Conservation (phyloP, 2,888 invertebrate genomes). For the Synergus japonicus region DNA sequence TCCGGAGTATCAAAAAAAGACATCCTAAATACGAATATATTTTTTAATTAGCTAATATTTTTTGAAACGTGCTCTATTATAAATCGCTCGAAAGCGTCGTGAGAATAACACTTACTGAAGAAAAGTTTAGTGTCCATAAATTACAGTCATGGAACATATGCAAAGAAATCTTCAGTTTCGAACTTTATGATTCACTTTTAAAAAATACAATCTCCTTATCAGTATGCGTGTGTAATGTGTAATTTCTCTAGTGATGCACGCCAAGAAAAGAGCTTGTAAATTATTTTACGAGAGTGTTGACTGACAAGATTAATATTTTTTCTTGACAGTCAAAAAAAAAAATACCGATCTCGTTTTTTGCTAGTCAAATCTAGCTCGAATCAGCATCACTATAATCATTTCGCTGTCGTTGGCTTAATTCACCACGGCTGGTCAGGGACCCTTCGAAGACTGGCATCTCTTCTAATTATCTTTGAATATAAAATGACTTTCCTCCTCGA, state of each 20-base stretch:
- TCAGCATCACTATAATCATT: background rate
- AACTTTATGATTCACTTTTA: background rate
- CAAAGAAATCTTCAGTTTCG: background rate
- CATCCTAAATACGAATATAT: background rate
- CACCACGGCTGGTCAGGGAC: constrained; percentile 7
- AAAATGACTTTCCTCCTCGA: constrained; percentile 40
- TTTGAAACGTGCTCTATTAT: background rate
- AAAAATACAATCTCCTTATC: background rate
- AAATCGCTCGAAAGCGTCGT: too few species aligned
- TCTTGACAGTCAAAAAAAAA: too few species aligned
- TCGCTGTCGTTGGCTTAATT: constrained; percentile 10
- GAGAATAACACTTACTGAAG: too few species aligned
- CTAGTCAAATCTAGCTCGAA: too few species aligned
- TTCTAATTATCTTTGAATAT: constrained; percentile 40
- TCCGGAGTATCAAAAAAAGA: background rate
- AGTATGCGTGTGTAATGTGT: background rate
- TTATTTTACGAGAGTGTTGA: too few species aligned
- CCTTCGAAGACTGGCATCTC: constrained; percentile 35
- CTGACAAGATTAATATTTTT: too few species aligned
- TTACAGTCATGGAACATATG: background rate
- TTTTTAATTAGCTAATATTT: background rate
- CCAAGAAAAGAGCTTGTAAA: too few species aligned
- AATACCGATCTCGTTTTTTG: too few species aligned
- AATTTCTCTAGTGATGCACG: too few species aligned
- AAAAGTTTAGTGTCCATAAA: background rate